These are phyloP conservation scores for Pangasius krempfi DNA, from an alignment of 2,797 vertebrate genomes.

Conservation along the genomic window DNA sequence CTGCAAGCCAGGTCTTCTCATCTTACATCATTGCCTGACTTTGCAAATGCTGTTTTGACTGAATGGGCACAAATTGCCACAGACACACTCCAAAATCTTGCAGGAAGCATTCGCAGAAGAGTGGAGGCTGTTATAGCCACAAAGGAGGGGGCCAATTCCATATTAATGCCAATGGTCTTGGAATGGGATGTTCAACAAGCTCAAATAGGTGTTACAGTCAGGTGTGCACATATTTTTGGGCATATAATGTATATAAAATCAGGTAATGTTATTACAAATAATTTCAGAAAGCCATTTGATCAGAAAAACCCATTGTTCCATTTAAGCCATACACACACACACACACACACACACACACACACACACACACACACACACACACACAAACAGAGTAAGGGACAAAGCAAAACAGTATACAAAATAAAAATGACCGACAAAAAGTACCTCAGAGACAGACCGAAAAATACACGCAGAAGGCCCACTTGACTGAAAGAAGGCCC, in stretches of 20 bases:
- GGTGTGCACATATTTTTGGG: background rate
- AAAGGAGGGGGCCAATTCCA: background rate
- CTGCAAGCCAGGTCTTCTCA: background rate
- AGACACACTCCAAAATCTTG: background rate
- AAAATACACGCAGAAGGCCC: background rate
- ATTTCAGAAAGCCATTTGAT: background rate
- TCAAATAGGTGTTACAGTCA: background rate
- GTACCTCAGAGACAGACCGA: background rate
- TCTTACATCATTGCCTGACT: background rate
- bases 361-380: background rate
- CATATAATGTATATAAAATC: background rate
- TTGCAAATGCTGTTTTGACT: background rate
- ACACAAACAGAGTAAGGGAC: background rate
- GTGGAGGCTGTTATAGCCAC: background rate
- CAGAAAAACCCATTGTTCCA: background rate
- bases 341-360: background rate
- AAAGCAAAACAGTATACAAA: background rate
- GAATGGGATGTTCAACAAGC: background rate
- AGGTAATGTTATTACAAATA: background rate
- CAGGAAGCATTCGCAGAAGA: background rate
- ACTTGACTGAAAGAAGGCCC: background rate
- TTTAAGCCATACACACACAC: background rate
- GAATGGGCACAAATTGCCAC: background rate
- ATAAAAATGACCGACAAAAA: background rate
- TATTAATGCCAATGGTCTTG: background rate